Base-by-base conservation (phyloP, 2,888 invertebrate genomes). In the Drosophila recens region DNA sequence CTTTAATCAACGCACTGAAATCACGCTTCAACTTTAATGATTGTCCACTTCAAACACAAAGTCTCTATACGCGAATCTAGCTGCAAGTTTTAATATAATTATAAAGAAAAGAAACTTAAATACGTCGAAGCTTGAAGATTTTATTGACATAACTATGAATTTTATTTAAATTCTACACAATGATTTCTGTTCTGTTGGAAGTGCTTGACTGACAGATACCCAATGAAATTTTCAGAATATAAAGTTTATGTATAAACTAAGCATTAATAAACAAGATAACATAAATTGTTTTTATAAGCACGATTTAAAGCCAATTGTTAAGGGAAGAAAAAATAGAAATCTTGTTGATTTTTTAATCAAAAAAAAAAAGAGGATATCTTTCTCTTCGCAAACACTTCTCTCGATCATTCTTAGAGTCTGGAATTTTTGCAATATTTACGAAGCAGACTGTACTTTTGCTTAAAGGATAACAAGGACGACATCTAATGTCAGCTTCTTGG, bases 381-480 rank as follows among this genome's bases (percentile, higher is more conserved):
- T n/a, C 36, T 6, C 4, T n/a, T 13, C 13, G 13, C 4, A 13
- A 5, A 36, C 36, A 5, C 36, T n/a, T n/a, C 13, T 38, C 13
- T 38, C n/a, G n/a, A 38, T 38, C n/a, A n/a, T 2, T n/a, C 27
- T 38, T 2, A n/a, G 8, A 1, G 8, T 2, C 0, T 13, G 2
- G n/a, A 5, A 36, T 36, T 4, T 36, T 34, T 34, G 36, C 23
- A 27, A 27, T 27, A 8, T 27, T 8, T 6, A 27, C 8, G 8
- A 38, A 6, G 53, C 11, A 15, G 48, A 71, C 71, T 71, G 71
- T 71, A 71, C 72, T 63, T 54, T 63, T 48, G 33, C 17, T 30
- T 13, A 40, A 52, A 63, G 71, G 54, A 43, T 49, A 75, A 40
- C 57, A 59, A 69, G 66, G 46, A 68, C 62, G 42, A 61, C 57